phyloP scores from a whole-genome alignment of 2,113 vertebrate genomes.

The Vireo altiloquus region DNA sequence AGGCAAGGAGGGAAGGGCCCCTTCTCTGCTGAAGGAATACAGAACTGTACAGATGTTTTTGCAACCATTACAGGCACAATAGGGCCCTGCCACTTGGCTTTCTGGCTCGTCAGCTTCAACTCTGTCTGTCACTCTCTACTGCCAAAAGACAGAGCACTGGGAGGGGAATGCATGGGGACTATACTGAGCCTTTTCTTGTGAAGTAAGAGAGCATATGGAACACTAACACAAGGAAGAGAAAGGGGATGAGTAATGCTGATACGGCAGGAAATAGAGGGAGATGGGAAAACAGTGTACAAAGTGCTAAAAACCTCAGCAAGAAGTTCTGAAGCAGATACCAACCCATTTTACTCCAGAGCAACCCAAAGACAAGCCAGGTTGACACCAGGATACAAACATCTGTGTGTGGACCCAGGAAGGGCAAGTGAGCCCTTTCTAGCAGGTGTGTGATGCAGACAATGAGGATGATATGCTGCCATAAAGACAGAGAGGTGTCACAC shows the following conservation, averaged over 20 bases:
- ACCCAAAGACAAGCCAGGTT: neutral
- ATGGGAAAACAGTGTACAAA: neutral
- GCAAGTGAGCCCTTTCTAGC: neutral
- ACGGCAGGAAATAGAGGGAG: neutral
- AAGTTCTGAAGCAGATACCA: neutral
- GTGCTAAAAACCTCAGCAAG: neutral
- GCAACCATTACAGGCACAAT: neutral
- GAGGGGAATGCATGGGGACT: neutral
- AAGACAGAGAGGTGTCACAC: neutral
- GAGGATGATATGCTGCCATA: neutral
- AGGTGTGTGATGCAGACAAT: neutral
- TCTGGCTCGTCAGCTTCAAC: neutral
- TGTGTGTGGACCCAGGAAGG: neutral
- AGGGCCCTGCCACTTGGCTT: rapidly evolving
- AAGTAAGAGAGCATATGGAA: neutral
- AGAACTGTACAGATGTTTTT: neutral
- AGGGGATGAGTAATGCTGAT: neutral
- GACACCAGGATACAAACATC: neutral
- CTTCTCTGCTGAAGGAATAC: neutral
- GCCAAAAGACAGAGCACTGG: neutral
- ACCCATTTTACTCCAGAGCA: neutral
- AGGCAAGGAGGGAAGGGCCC: neutral
- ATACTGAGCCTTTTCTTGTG: neutral
- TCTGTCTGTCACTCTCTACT: neutral
- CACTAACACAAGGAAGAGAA: neutral